Percentiles rank a stretch among this genome's conserved stretches.
These are phyloP conservation scores for Gopherus flavomarginatus DNA, from an alignment of 2,113 vertebrate species.

Conservation along the genomic window DNA sequence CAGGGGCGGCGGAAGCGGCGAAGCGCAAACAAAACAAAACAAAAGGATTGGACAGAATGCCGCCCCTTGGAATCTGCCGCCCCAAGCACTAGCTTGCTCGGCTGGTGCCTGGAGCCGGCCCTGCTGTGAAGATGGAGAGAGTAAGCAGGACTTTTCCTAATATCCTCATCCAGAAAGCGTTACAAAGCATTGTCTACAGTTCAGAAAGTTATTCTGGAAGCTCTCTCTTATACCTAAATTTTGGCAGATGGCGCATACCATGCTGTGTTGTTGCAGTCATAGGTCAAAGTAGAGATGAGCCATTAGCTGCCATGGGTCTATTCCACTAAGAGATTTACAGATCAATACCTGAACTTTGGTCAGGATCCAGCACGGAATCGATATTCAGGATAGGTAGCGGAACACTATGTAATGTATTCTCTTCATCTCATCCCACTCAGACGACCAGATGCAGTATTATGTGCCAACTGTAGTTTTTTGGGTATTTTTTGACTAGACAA, in stretches of 20 bases:
- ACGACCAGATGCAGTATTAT: not conserved
- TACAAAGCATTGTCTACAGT: not conserved
- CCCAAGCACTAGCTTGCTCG: no score
- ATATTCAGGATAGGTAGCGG: not conserved
- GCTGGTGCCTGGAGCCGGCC: no score
- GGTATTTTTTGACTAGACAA: not conserved
- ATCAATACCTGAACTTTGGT: not conserved
- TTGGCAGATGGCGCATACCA: not conserved
- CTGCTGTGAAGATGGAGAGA: not conserved
- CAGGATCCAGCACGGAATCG: not conserved
- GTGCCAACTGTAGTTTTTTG: not conserved
- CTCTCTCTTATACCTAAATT: not conserved
- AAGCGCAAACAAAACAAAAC: no score
- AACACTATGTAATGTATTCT: not conserved
- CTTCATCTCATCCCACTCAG: not conserved
- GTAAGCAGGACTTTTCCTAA: not conserved
- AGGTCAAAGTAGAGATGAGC: not conserved
- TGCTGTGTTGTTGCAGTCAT: not conserved
- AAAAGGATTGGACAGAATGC: no score
- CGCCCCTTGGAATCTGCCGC: no score
- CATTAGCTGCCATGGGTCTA: not conserved
- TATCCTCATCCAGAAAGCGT: not conserved
- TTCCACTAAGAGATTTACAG: not conserved
- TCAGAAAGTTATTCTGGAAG: not conserved
- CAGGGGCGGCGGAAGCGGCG: no score